phyloP scores from a whole-genome alignment of 2,888 invertebrate genomes.

The Dione vanillae region DNA sequence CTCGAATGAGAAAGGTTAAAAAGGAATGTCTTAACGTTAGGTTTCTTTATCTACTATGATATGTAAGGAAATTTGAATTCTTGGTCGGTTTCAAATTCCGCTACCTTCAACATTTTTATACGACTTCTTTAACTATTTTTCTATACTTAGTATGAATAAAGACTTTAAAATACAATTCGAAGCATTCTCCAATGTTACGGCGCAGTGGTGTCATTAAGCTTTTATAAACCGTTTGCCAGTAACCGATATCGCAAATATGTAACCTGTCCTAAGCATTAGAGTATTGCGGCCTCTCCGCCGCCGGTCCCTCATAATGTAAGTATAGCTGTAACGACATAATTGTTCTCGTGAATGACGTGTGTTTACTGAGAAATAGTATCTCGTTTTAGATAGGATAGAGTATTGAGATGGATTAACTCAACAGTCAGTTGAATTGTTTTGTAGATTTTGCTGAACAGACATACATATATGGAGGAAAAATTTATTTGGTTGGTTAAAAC shows the following conservation, averaged over 20 bases:
- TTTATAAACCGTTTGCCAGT: slow-evolving; percentile 32
- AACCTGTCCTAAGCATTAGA: slow-evolving; percentile 8
- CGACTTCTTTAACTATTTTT: too few species aligned
- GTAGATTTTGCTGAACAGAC: too few species aligned
- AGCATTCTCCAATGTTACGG: not conserved
- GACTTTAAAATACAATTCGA: too few species aligned
- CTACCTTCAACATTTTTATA: too few species aligned
- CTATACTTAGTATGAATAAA: too few species aligned
- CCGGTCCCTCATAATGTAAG: slow-evolving; percentile 3
- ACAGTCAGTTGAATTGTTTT: not conserved
- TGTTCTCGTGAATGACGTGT: slow-evolving; percentile 13
- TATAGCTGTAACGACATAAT: slow-evolving; percentile 11
- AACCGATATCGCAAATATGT: slow-evolving; percentile 22
- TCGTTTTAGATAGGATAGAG: not conserved
- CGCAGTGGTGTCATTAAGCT: not conserved
- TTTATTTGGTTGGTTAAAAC: too few species aligned
- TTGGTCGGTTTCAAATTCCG: too few species aligned
- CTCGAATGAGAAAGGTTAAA: too few species aligned
- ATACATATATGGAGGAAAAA: too few species aligned
- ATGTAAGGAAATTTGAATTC: too few species aligned
- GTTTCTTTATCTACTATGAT: too few species aligned
- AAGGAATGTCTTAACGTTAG: too few species aligned
- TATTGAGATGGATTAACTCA: not conserved
- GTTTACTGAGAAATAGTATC: slow-evolving; percentile 17
- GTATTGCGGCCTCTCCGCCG: not conserved